Conservation (phyloP, 92 coral and sea anemone species). For the Chrysogorgia sp. region DNA sequence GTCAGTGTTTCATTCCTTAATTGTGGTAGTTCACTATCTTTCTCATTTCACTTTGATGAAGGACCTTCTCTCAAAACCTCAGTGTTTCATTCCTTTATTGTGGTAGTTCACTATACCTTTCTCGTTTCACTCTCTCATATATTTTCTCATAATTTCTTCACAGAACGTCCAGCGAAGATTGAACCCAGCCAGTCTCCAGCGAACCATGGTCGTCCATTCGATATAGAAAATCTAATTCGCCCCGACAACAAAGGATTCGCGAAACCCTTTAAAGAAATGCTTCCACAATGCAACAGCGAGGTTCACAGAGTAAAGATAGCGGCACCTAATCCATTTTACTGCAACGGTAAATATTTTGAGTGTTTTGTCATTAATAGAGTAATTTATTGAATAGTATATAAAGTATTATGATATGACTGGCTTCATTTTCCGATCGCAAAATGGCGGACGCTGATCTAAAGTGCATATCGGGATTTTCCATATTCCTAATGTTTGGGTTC, state of each 20-base stretch:
- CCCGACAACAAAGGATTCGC: conserved; percentile 58
- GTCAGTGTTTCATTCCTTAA: too few species aligned
- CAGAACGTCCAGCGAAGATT: background rate
- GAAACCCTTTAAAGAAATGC: background rate
- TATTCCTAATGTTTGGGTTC: too few species aligned
- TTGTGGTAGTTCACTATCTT: too few species aligned
- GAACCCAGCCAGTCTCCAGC: background rate
- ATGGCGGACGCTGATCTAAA: too few species aligned
- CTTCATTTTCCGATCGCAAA: too few species aligned
- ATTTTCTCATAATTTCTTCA: background rate
- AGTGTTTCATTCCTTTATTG: too few species aligned
- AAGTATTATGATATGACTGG: too few species aligned
- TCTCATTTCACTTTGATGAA: too few species aligned
- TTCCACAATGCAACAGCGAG: background rate
- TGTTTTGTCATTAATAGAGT: background rate
- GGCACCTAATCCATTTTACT: background rate
- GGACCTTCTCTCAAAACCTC: too few species aligned
- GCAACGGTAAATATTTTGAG: background rate
- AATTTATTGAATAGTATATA: background rate
- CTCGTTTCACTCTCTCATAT: too few species aligned
- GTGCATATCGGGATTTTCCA: too few species aligned
- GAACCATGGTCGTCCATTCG: conserved; percentile 76
- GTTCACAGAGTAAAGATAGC: background rate
- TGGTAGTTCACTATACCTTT: too few species aligned
- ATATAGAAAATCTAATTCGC: conserved; percentile 81